Evolutionary conservation across 2,888 invertebrate genomes (phyloP).

Genomic region (Reticulitermes lucifugus): DNA sequence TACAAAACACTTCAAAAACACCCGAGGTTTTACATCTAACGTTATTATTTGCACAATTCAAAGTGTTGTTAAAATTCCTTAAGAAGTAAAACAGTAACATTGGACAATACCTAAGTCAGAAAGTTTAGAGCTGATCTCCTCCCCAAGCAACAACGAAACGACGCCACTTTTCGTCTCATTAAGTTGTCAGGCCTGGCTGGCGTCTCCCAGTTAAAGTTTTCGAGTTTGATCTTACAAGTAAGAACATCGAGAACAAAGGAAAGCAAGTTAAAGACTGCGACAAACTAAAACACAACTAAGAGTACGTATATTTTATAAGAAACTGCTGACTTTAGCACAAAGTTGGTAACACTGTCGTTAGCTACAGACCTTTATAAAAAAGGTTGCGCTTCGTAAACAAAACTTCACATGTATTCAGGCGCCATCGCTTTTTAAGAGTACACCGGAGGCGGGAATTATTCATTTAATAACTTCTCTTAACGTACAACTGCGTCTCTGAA

Average conservation of each 20-base stretch:
- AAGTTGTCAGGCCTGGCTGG: constrained; percentile 12
- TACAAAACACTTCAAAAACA: no score
- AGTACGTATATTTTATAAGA: constrained; percentile 7
- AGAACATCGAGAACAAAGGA: neutral
- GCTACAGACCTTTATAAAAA: neutral
- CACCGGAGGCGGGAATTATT: neutral
- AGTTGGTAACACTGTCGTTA: constrained; percentile 2
- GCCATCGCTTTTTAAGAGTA: neutral
- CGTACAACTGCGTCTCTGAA: neutral
- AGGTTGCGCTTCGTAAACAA: neutral
- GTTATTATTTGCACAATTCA: neutral
- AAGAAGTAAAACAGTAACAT: neutral
- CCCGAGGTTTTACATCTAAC: neutral
- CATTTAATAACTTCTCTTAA: neutral
- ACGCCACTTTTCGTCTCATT: constrained; percentile 22
- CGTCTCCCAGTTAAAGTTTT: neutral
- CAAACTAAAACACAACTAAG: neutral
- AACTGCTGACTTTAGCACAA: constrained; percentile 14
- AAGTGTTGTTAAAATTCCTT: neutral
- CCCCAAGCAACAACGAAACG: neutral
- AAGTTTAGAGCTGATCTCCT: neutral
- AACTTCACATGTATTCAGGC: constrained; percentile 9
- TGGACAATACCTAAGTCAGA: neutral
- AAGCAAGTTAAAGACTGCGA: constrained; percentile 1
- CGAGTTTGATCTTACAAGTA: constrained; percentile 5